A percentile compares a stretch with the other conserved stretches of the same genome.
These are phyloP conservation scores for Apodemus agrarius DNA, from an alignment of 2,797 vertebrate genomes.

Conservation along the genomic window DNA sequence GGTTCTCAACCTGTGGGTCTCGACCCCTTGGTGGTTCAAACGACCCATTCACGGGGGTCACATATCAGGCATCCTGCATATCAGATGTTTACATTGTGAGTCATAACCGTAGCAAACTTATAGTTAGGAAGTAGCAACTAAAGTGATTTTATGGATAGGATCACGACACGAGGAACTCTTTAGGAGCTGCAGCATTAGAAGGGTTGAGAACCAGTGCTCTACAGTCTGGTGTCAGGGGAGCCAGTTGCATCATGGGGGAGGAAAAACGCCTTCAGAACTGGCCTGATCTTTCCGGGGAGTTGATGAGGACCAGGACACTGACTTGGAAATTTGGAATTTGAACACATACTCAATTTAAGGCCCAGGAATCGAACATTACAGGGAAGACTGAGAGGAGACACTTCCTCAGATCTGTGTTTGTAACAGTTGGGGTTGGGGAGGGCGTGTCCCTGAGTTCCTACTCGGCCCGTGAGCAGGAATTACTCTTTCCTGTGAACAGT, in stretches of 20 bases:
- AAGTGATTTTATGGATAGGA: no score
- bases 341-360: conserved; percentile 27
- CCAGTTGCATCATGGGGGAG: conserved; percentile 61
- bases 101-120: not conserved
- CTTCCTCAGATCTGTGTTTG: not conserved
- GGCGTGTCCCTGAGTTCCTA: not conserved
- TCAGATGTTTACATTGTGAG: not conserved
- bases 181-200: not conserved
- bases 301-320: conserved; percentile 67
- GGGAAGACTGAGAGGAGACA: not conserved
- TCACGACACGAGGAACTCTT: not conserved
- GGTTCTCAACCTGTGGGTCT: not conserved
- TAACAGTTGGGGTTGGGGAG: not conserved
- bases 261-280: conserved; percentile 58
- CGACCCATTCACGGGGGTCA: not conserved
- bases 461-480: not conserved
- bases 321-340: conserved; percentile 61
- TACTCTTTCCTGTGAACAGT: not conserved
- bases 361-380: not conserved
- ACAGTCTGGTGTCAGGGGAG: conserved; percentile 78
- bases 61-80: not conserved
- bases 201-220: not conserved
- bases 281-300: conserved; percentile 55
- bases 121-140: not conserved
- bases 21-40: not conserved